Percentiles rank a stretch among this genome's conserved stretches.
phyloP scores from a whole-genome alignment of 35 echinoderm and acorn worm genomes.

The Patiria miniata region DNA sequence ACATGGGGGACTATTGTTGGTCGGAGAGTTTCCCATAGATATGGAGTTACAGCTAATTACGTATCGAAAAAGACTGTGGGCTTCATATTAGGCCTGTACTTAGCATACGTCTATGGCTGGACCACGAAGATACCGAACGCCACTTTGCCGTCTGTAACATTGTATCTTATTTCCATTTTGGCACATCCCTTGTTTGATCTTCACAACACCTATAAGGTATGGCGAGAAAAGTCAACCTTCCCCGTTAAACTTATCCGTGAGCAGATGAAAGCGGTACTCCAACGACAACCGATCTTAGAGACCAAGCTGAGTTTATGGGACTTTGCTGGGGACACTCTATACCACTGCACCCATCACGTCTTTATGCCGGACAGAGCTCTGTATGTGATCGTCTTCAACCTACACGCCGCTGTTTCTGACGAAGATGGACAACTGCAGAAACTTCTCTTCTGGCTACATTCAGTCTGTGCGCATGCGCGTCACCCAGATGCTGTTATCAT shows the following conservation, averaged over 20 bases:
- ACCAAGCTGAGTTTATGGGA: slow-evolving; percentile 47
- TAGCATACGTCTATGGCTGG: neutral
- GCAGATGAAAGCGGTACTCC: neutral
- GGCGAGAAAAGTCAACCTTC: neutral
- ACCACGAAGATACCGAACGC: neutral
- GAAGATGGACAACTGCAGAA: neutral
- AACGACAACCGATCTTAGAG: neutral
- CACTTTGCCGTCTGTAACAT: neutral
- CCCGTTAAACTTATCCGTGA: neutral
- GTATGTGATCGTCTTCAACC: slow-evolving; percentile 45
- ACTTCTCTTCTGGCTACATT: slow-evolving; percentile 38
- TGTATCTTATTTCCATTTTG: neutral
- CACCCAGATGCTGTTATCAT: slow-evolving; percentile 27
- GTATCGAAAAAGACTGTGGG: neutral
- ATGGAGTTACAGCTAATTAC: neutral
- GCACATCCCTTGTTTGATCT: neutral
- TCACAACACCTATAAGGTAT: neutral
- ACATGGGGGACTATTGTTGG: neutral
- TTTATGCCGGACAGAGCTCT: slow-evolving; percentile 19
- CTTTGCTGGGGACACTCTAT: slow-evolving; percentile 33
- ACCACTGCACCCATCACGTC: slow-evolving; percentile 35
- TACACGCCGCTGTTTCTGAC: slow-evolving; percentile 11
- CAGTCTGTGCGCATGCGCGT: slow-evolving; percentile 18
- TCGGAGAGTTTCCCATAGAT: neutral
- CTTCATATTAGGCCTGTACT: neutral